Conservation (phyloP, 1,140 invertebrate genomes). For the Coptotermes formosanus region DNA sequence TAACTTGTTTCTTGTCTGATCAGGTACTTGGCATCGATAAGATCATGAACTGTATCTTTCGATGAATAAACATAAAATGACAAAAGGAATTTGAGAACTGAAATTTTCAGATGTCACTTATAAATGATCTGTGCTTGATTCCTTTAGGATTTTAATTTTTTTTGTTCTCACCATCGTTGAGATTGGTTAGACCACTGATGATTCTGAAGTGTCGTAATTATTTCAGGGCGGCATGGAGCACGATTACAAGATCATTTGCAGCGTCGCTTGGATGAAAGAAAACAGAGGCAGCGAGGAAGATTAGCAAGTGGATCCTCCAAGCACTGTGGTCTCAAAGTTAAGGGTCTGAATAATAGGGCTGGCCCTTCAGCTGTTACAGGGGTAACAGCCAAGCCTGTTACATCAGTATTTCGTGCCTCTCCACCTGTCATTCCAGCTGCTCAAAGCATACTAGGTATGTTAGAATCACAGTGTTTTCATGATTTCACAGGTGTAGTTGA, state of each 20-base stretch:
- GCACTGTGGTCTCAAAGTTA: slow-evolving; percentile 47
- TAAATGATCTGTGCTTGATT: too few relatives aligned
- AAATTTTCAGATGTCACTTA: too few relatives aligned
- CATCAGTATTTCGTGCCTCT: slow-evolving; percentile 10
- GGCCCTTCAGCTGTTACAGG: slow-evolving; percentile 19
- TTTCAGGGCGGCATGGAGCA: slow-evolving; percentile 49
- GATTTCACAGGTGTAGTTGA: too few relatives aligned
- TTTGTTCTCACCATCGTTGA: too few relatives aligned
- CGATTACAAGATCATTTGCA: slow-evolving; percentile 59
- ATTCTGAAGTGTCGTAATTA: neutral
- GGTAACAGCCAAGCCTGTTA: neutral
- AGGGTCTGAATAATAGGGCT: slow-evolving; percentile 44
- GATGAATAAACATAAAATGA: too few relatives aligned
- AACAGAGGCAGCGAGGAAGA: slow-evolving; percentile 54
- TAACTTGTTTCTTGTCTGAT: too few relatives aligned
- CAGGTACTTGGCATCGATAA: too few relatives aligned
- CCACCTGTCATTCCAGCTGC: neutral
- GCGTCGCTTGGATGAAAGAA: slow-evolving; percentile 56
- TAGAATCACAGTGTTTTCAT: neutral
- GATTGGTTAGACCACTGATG: too few relatives aligned
- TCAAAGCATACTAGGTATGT: neutral
- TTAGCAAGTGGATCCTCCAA: slow-evolving; percentile 41
- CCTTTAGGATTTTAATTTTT: too few relatives aligned
- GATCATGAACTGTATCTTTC: too few relatives aligned
- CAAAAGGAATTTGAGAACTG: too few relatives aligned